Evolutionary conservation across 1,140 invertebrate genomes (phyloP).

Genomic region (Panonychus citri): DNA sequence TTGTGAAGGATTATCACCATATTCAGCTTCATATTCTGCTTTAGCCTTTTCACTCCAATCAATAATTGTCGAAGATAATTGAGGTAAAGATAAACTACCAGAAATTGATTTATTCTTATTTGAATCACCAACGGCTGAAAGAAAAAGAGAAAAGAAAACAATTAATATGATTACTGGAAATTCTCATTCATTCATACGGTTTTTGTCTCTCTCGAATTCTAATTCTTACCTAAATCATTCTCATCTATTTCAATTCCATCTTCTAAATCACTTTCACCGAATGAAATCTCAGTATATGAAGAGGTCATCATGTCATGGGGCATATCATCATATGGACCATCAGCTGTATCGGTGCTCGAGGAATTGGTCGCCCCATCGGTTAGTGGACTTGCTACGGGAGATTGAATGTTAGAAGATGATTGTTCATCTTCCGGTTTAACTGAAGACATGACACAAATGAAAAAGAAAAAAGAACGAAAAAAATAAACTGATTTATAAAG

Average conservation of each 20-base stretch:
- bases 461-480: no score
- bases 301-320: not conserved
- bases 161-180: not conserved
- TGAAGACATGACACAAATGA: no score
- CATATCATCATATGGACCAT: not conserved
- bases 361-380: no score
- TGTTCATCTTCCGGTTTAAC: no score
- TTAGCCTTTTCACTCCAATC: conserved; percentile 1
- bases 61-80: conserved; percentile 3
- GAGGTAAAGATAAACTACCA: conserved; percentile 4
- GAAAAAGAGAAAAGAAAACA: not conserved
- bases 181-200: not conserved
- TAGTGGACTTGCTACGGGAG: no score
- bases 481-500: no score
- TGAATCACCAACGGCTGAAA: not conserved
- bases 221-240: not conserved
- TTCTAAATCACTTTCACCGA: not conserved
- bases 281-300: conserved; percentile 4
- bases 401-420: no score
- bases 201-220: not conserved
- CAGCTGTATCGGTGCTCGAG: not conserved
- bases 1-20: not conserved
- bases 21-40: conserved; percentile 1
- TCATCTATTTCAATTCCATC: not conserved
- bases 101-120: not conserved